Base-by-base conservation (phyloP, 2,888 invertebrate species). In the Patella ulyssiponensis region DNA sequence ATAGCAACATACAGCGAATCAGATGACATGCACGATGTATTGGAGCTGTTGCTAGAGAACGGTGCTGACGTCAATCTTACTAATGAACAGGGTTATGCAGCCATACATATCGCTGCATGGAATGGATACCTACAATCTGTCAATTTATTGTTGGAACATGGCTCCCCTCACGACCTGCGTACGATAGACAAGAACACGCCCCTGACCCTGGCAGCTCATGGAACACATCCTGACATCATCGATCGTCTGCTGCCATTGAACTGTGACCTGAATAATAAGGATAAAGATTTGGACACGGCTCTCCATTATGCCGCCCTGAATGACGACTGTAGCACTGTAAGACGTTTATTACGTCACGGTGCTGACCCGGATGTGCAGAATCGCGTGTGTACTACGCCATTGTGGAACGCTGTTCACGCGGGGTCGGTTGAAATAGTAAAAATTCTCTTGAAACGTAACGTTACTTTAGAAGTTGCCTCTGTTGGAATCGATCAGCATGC, bases 61-160 rank as follows among this genome's bases (percentile, higher is more conserved):
- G 83, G 84, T 15, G 86, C 84, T 14, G 80, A 87, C 64, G 84
- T 87, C 1, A 80, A 83, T 51, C 71, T 72, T 14, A 53, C 78
- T 14, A 86, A 88, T 77, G 70, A 77, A 27, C 81, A 83, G 51
- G 86, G 84, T 4, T 90, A 89, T 81, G 82, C 83, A 11, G 84
- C 90, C 9, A 58, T 90, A 9, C 90, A 90, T 77, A 83, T 87
- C 51, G 88, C 90, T 23, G 86, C 89, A 23, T 88, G 89, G 89
- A 88, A 89, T 71, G 89, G 89, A 12, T 83, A 86, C 69, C 27
- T 80, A 3, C 76, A 83, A 7, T 80, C 84, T 12, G 83, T 87
- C 7, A 78, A 83, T 14, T 58, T 81, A 9, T 76, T 90, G 56
- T 76, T 90, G 14, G 78, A 83, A 1, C 76, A 77, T 23, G 86